phyloP scores from a whole-genome alignment of 2,797 vertebrate genomes.

The Micropoecilia bifurca region DNA sequence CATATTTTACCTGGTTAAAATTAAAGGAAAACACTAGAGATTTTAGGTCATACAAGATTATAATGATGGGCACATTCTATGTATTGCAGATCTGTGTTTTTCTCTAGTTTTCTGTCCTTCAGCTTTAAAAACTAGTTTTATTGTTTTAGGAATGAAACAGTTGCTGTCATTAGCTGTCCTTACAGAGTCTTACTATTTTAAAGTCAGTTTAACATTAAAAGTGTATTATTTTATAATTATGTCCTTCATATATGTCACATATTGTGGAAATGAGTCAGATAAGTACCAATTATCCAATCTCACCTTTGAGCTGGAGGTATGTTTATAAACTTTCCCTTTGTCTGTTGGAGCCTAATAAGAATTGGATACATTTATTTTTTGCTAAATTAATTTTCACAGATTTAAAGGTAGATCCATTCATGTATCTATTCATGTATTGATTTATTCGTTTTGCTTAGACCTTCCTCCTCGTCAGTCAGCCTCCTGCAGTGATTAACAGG shows the following conservation, averaged over 20 bases:
- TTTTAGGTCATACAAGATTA: background rate
- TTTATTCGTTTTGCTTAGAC: too few species aligned
- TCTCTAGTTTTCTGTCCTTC: background rate
- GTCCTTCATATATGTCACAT: background rate
- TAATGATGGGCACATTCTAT: background rate
- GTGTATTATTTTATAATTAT: background rate
- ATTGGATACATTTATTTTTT: too few species aligned
- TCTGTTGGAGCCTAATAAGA: too few species aligned
- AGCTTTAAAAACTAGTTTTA: background rate
- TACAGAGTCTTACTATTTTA: background rate
- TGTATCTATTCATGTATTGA: too few species aligned
- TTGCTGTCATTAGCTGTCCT: background rate
- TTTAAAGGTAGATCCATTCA: too few species aligned
- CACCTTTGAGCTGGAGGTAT: background rate
- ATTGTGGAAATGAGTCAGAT: background rate
- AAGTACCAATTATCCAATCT: background rate
- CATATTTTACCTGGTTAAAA: background rate
- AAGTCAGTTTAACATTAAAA: background rate
- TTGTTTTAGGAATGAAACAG: background rate
- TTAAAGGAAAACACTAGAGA: background rate
- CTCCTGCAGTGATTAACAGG: too few species aligned
- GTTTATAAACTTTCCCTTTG: background rate
- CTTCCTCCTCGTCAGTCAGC: too few species aligned
- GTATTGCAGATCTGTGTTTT: background rate
- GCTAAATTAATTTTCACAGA: too few species aligned